Percentiles rank a stretch among this genome's conserved stretches.
These are phyloP conservation scores for Phymatocera aterrima DNA, from an alignment of 2,888 invertebrate species.

Conservation along the genomic window DNA sequence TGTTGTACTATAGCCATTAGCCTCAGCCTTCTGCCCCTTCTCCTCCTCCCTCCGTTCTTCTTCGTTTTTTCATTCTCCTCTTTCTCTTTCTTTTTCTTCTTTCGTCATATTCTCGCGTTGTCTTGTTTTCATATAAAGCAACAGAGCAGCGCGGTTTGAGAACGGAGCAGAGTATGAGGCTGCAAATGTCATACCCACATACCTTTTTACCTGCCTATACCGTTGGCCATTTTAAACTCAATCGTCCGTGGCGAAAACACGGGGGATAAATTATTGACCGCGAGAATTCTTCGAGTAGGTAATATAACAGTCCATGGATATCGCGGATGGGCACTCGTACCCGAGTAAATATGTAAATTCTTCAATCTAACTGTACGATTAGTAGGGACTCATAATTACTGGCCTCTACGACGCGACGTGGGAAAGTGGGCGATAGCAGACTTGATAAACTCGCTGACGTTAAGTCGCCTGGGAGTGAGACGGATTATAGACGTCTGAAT, in stretches of 20 bases:
- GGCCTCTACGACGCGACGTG: too few species aligned
- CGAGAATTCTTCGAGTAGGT: background rate
- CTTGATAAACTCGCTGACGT: too few species aligned
- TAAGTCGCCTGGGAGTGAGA: too few species aligned
- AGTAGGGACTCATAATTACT: too few species aligned
- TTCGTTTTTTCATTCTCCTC: too few species aligned
- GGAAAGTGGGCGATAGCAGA: too few species aligned
- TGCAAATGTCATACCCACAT: constrained; percentile 14
- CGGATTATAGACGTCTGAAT: too few species aligned
- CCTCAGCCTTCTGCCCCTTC: too few species aligned
- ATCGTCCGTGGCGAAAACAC: background rate
- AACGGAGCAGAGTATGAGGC: background rate
- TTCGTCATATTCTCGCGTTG: background rate
- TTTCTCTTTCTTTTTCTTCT: too few species aligned
- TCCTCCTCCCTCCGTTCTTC: too few species aligned
- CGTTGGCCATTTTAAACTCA: constrained; percentile 28
- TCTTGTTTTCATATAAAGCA: background rate
- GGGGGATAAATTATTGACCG: background rate
- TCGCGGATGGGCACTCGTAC: background rate
- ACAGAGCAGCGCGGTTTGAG: background rate
- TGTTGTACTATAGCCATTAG: too few species aligned
- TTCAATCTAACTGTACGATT: too few species aligned
- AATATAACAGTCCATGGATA: background rate
- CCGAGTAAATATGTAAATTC: background rate
- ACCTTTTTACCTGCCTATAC: background rate